These are phyloP conservation scores for Drosophila birchii DNA, from an alignment of 2,888 invertebrate species.

Conservation along the genomic window DNA sequence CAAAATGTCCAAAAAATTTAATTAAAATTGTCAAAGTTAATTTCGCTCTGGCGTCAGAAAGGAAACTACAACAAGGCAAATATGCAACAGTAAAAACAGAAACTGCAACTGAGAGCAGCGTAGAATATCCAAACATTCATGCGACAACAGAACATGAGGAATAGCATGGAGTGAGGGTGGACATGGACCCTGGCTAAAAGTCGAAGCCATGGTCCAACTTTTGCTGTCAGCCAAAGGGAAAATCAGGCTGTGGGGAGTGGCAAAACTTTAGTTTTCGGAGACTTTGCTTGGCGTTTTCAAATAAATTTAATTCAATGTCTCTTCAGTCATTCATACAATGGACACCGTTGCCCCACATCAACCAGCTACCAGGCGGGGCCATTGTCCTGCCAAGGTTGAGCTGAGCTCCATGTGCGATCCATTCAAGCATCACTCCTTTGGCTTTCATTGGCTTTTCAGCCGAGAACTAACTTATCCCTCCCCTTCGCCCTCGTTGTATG, in stretches of 20 bases:
- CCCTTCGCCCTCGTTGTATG: conserved; percentile 57
- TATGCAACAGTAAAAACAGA: conserved; percentile 27
- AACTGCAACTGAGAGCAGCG: conserved; percentile 53
- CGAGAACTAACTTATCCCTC: conserved; percentile 20
- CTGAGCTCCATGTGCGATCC: conserved; percentile 62
- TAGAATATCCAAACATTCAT: conserved; percentile 70
- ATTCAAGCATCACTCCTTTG: conserved; percentile 60
- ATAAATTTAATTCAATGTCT: conserved; percentile 81
- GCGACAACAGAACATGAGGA: conserved; percentile 42
- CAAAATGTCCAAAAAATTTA: conserved; percentile 71
- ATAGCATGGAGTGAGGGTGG: conserved; percentile 6
- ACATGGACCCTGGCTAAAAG: conserved; percentile 31
- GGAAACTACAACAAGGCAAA: conserved; percentile 27
- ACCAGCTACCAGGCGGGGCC: conserved; percentile 17
- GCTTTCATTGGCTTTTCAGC: conserved; percentile 65
- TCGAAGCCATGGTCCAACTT: conserved; percentile 53
- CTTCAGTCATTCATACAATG: conserved; percentile 76
- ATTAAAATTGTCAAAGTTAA: conserved; percentile 79
- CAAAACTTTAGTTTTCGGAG: conserved; percentile 69
- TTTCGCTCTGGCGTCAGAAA: conserved; percentile 46
- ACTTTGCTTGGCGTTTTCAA: conserved; percentile 68
- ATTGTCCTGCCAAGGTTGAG: conserved; percentile 71
- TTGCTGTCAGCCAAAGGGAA: conserved; percentile 34
- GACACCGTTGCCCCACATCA: conserved; percentile 53
- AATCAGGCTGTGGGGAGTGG: conserved; percentile 22